Conservation (phyloP, 2,888 invertebrate species). For the Lepidochitona cinerea region DNA sequence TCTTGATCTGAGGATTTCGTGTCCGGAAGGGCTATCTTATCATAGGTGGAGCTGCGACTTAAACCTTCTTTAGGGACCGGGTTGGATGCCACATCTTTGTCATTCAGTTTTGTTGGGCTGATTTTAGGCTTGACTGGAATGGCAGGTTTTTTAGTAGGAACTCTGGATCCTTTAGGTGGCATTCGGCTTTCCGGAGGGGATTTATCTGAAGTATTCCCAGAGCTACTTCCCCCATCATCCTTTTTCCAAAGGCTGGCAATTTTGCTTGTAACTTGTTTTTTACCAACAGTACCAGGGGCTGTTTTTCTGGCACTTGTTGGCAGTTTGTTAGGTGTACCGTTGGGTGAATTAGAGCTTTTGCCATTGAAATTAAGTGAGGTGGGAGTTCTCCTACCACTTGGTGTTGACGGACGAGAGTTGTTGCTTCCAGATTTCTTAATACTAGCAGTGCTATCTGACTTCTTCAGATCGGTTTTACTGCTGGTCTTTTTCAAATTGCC, state of each 20-base stretch:
- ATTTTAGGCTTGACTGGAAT: constrained; percentile 1
- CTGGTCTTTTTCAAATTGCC: constrained; percentile 18
- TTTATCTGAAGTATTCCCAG: neutral
- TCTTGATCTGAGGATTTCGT: neutral
- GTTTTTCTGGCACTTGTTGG: constrained; percentile 9
- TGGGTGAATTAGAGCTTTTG: constrained; percentile 13
- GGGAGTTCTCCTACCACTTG: constrained; percentile 38
- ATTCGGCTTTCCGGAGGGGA: constrained; percentile 20
- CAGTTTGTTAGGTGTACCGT: constrained; percentile 8
- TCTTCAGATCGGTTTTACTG: constrained; percentile 38
- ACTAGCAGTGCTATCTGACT: constrained; percentile 55
- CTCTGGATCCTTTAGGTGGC: neutral
- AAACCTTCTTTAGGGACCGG: neutral
- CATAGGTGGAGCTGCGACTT: constrained; percentile 68
- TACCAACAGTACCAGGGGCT: constrained; percentile 30
- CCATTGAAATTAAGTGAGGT: constrained; percentile 7
- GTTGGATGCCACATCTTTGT: neutral
- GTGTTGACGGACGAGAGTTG: constrained; percentile 50
- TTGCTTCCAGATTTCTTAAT: constrained; percentile 71
- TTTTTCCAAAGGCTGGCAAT: constrained; percentile 86
- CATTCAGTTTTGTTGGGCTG: constrained; percentile 22
- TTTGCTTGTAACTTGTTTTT: constrained; percentile 76
- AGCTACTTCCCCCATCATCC: constrained; percentile 68
- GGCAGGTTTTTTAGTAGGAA: constrained; percentile 4
- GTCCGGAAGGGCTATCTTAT: constrained; percentile 58